Evolutionary conservation across 2,888 invertebrate species (phyloP).

Genomic region (Sturmia bella): DNA sequence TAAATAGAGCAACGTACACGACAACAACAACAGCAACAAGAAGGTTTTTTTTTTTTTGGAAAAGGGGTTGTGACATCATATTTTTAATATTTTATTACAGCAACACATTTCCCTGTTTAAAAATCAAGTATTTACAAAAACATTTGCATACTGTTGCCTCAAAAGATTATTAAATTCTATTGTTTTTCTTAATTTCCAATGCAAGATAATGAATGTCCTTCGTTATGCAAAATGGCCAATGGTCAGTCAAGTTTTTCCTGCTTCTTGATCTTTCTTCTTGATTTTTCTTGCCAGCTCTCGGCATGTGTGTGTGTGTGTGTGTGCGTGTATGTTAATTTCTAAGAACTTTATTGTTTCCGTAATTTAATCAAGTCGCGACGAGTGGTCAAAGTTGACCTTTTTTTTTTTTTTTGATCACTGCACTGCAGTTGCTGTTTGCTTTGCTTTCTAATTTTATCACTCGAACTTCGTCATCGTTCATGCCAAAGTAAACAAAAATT

Average conservation of each 20-base stretch:
- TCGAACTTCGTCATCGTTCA: conserved; percentile 52
- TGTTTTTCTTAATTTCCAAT: conserved; percentile 64
- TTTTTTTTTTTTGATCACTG: conserved; percentile 57
- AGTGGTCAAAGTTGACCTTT: conserved; percentile 68
- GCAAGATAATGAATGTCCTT: conserved; percentile 60
- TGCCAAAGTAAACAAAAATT: conserved; percentile 62
- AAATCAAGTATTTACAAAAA: conserved; percentile 66
- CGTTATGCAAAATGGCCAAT: conserved; percentile 56
- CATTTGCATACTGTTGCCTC: conserved; percentile 64
- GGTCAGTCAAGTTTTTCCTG: conserved; percentile 68
- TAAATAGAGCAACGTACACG: conserved; percentile 54
- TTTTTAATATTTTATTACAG: not conserved
- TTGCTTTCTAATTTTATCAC: conserved; percentile 35
- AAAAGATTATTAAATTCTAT: conserved; percentile 65
- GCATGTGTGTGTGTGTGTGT: conserved; percentile 42
- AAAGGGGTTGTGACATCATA: conserved; percentile 37
- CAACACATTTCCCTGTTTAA: conserved; percentile 20
- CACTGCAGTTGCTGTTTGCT: conserved; percentile 21
- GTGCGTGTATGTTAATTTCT: conserved; percentile 44
- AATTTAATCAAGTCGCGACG: conserved; percentile 65
- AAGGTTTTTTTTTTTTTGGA: not conserved
- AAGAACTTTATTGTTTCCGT: conserved; percentile 61
- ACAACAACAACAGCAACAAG: conserved; percentile 10
- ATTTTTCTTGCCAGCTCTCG: conserved; percentile 17
- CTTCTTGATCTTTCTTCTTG: conserved; percentile 21